phyloP scores from a whole-genome alignment of 2,797 vertebrate genomes.

The Poecile montanus region DNA sequence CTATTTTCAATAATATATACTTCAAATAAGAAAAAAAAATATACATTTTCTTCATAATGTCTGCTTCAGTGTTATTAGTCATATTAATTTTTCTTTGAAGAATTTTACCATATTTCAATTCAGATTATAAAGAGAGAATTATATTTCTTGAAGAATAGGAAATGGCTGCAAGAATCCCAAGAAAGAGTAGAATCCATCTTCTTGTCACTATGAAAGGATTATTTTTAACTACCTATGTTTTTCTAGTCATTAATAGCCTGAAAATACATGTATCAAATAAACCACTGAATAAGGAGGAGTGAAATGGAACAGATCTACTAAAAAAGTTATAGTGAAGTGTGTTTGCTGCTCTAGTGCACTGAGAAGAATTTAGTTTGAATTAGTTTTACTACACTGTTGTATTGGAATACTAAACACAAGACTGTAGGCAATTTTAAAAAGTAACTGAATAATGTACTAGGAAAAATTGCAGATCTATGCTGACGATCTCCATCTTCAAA shows the following conservation, averaged over 20 bases:
- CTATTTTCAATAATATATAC: background rate
- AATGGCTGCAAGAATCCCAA: background rate
- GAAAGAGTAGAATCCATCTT: constrained; percentile 39
- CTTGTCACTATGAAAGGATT: background rate
- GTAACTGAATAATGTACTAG: background rate
- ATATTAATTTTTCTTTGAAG: background rate
- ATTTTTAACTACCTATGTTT: constrained; percentile 11
- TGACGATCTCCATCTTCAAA: background rate
- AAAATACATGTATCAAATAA: constrained; percentile 7
- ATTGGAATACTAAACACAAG: background rate
- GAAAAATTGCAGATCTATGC: background rate
- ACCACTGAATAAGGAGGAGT: constrained; percentile 1
- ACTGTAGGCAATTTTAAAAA: background rate
- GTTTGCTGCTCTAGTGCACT: background rate
- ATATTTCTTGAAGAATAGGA: background rate
- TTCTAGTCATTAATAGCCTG: background rate
- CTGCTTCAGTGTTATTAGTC: background rate
- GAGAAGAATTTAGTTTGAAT: background rate
- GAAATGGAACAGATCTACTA: constrained; percentile 16
- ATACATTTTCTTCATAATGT: background rate
- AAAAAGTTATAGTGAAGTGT: background rate
- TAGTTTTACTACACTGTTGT: background rate
- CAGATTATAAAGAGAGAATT: background rate
- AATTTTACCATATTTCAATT: background rate
- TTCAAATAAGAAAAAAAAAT: background rate